These are phyloP conservation scores for Leptinotarsa rubiginosa DNA, from an alignment of 2,888 invertebrate genomes.

Conservation along the genomic window DNA sequence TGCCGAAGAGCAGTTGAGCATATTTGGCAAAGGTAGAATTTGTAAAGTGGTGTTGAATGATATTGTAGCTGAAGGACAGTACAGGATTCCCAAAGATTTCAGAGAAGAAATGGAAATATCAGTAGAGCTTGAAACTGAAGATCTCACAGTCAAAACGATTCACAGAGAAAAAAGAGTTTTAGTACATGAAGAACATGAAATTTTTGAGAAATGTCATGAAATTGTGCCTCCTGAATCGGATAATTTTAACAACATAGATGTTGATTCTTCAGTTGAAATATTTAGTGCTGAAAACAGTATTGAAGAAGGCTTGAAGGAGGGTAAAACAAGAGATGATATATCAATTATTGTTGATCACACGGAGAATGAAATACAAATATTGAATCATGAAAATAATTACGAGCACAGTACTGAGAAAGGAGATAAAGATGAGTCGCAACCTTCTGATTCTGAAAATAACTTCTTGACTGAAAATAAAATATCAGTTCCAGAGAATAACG, in stretches of 20 bases:
- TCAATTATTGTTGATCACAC: no score
- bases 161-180: background rate
- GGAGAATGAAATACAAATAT: background rate
- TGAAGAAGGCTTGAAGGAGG: no score
- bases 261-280: background rate
- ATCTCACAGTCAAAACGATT: background rate
- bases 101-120: slow-evolving; percentile 36
- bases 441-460: background rate
- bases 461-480: background rate
- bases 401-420: background rate
- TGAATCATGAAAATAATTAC: background rate
- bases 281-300: no score
- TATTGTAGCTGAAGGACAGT: slow-evolving; percentile 56
- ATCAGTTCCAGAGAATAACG: background rate
- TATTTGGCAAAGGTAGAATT: slow-evolving; percentile 49
- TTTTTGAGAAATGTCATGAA: background rate
- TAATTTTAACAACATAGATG: background rate
- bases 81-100: slow-evolving; percentile 41
- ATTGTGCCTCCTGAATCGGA: background rate
- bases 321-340: no score
- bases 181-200: background rate
- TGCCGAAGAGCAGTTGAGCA: slow-evolving; percentile 21
- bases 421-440: background rate
- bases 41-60: slow-evolving; percentile 61
- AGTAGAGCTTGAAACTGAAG: background rate